These are phyloP conservation scores for Microcebus griseorufus DNA, from an alignment of 2,113 vertebrate genomes.

Conservation along the genomic window DNA sequence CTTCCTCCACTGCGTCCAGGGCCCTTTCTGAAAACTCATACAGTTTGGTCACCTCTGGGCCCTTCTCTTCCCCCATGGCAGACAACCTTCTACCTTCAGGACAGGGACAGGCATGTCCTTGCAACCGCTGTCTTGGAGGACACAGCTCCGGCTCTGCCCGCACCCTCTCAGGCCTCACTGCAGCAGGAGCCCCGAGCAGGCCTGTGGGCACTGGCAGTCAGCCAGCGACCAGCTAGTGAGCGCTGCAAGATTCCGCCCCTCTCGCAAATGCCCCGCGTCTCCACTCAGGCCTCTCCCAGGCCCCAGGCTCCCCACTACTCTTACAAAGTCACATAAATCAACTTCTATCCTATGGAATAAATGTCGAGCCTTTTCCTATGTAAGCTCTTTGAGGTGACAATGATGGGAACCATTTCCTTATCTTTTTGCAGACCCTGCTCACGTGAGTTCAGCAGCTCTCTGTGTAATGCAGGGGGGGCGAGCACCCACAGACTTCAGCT, in stretches of 20 bases:
- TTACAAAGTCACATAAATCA: background rate
- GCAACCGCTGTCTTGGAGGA: background rate
- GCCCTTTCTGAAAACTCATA: background rate
- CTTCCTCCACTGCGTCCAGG: background rate
- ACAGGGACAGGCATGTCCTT: background rate
- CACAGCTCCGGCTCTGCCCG: background rate
- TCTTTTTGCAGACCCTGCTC: background rate
- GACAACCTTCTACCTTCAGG: background rate
- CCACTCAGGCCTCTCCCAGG: background rate
- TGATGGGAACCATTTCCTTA: background rate
- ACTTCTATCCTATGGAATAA: background rate
- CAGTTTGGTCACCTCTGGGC: too few relatives aligned
- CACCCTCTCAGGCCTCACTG: background rate
- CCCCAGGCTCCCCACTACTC: too few relatives aligned
- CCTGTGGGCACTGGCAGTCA: background rate
- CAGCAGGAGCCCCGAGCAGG: too few relatives aligned
- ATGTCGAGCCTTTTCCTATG: background rate
- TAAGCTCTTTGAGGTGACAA: too few relatives aligned
- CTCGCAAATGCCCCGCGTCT: background rate
- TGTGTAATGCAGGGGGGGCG: background rate
- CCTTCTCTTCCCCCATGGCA: background rate
- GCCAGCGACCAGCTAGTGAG: background rate
- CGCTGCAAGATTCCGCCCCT: background rate
- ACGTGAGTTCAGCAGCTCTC: background rate
- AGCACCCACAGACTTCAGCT: fast-evolving